Base-by-base conservation (phyloP, 2,888 invertebrate species). In the Archaeoteleia sp. region DNA sequence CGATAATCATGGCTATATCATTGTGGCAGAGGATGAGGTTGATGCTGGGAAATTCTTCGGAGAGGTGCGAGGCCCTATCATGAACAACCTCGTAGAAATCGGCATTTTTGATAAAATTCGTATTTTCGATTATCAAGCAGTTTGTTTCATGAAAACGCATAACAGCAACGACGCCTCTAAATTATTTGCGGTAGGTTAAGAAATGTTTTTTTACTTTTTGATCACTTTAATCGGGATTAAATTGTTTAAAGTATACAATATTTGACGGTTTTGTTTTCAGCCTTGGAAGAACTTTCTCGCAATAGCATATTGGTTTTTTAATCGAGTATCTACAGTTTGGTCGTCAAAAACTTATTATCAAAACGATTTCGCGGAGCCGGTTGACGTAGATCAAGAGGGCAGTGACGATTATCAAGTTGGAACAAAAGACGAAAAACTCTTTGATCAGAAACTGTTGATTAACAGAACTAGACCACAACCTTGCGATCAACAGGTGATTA, bases 21-120 rank as follows among this genome's bases (percentile, higher is more conserved):
- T 95, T 1, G 90, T 93, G n/a, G 92, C 94, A 9, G 91, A 95
- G 77, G 89, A 91, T 53, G 85, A 87, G 0, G 87, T 86, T 27
- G 90, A 94, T 62, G 93, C 94, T 0, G 97, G 97, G 1, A 89
- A 89, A 78, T 96, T 96, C 85, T 94, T 96, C 79, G 97, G 96
- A 0, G 93, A 93, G 81, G 90, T 96, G 37, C 90, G 93, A 67
- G 91, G 92, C 1, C 90, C 91, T 35, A 89, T 95, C 14, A 94
- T 96, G 93, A 87, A 89, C 54, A 89, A 88, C 74, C 85, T 94
- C 43, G 89, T 95, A 0, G 89, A 90, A 60, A 92, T 93, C 65
- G 90, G 90, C 5, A 91, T 96, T 25, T 96, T 90, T 83, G 91
- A 90, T 73, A 88, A 90, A 53, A 90, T 95, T 7, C 88, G 90